Percentiles rank a stretch among this genome's conserved stretches.
These are phyloP conservation scores for Parasteatoda tepidariorum DNA, from an alignment of 1,140 invertebrate species.

Conservation along the genomic window DNA sequence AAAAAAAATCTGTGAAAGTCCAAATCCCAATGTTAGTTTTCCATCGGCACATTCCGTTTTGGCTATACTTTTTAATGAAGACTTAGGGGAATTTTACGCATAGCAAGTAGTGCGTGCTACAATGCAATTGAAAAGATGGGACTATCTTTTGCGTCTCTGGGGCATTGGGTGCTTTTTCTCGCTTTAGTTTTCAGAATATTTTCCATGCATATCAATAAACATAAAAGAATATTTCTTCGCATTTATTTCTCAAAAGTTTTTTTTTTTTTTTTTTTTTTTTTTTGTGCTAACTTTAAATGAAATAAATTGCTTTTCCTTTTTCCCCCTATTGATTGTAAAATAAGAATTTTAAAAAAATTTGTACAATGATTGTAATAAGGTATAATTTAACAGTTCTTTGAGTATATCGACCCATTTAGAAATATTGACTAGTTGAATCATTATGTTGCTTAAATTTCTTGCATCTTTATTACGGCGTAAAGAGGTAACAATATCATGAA, in stretches of 20 bases:
- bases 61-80: conserved; percentile 26
- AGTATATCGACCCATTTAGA: too few relatives aligned
- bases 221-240: not conserved
- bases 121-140: not conserved
- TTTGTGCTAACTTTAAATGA: not conserved
- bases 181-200: too few relatives aligned
- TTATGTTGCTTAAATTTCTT: too few relatives aligned
- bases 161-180: not conserved
- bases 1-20: not conserved
- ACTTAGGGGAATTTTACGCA: conserved; percentile 27
- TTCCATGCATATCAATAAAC: not conserved
- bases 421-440: too few relatives aligned
- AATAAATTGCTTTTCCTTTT: too few relatives aligned
- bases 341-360: too few relatives aligned
- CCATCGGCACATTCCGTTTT: not conserved
- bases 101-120: not conserved
- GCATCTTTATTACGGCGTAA: too few relatives aligned
- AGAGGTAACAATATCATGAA: too few relatives aligned
- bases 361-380: too few relatives aligned
- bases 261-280: not conserved
- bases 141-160: not conserved
- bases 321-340: too few relatives aligned
- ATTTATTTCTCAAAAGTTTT: not conserved
- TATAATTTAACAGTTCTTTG: too few relatives aligned
- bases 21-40: conserved; percentile 34